phyloP scores from a whole-genome alignment of 2,113 vertebrate species.

The Anas platyrhynchos region DNA sequence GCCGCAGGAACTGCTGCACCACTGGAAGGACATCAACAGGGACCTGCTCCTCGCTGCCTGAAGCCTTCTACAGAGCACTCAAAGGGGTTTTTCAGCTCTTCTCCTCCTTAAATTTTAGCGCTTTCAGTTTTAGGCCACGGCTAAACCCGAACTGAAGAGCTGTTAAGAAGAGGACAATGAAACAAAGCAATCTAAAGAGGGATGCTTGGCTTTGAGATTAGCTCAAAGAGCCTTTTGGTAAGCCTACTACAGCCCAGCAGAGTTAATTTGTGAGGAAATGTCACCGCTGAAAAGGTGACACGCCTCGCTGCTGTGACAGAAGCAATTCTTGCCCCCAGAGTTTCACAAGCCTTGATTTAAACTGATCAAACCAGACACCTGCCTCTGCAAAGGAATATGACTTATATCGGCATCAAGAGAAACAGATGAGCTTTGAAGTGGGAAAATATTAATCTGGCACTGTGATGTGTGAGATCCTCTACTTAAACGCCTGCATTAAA shows the following conservation, averaged over 20 bases:
- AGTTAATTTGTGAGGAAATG: slow-evolving; percentile 48
- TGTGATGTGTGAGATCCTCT: slow-evolving; percentile 18
- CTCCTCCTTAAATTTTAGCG: background rate
- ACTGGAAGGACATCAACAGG: background rate
- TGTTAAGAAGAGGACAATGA: slow-evolving; percentile 50
- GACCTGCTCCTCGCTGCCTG: background rate
- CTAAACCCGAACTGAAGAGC: slow-evolving; percentile 28
- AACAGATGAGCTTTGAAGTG: slow-evolving; percentile 60
- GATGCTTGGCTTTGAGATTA: slow-evolving; percentile 46
- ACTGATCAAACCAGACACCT: slow-evolving; percentile 60
- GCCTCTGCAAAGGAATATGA: slow-evolving; percentile 33
- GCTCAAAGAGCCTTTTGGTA: slow-evolving; percentile 53
- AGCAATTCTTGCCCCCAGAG: slow-evolving; percentile 36
- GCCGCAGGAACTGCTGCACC: background rate
- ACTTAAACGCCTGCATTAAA: slow-evolving; percentile 39
- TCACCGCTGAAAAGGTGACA: slow-evolving; percentile 49
- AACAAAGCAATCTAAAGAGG: background rate
- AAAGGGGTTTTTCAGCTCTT: background rate
- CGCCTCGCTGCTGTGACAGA: background rate
- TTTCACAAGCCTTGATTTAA: slow-evolving; percentile 62
- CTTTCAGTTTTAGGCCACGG: background rate
- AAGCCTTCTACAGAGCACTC: background rate
- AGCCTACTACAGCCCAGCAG: background rate
- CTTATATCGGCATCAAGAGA: slow-evolving; percentile 46
- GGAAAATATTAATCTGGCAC: slow-evolving; percentile 53